Conservation (phyloP, 1,140 invertebrate species). For the Andrena cerasifolii region DNA sequence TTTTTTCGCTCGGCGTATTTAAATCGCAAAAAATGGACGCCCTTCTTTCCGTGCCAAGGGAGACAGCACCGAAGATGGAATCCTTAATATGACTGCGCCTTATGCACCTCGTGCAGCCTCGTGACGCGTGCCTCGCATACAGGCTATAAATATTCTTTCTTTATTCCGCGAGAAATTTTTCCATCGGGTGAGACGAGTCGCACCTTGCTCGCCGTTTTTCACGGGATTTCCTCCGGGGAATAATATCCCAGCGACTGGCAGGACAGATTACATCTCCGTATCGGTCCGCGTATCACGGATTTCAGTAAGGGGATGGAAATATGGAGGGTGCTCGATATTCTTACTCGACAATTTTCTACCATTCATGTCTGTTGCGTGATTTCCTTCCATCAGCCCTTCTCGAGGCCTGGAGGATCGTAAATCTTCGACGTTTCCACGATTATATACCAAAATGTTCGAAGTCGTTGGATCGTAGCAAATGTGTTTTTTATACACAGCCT, state of each 20-base stretch:
- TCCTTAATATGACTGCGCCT: background rate
- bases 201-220: background rate
- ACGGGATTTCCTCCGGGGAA: background rate
- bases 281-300: background rate
- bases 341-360: background rate
- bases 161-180: background rate
- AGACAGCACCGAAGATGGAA: background rate
- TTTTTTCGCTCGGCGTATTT: background rate
- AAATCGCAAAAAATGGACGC: conserved; percentile 4
- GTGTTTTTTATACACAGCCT: too few species aligned
- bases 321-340: background rate
- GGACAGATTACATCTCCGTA: background rate
- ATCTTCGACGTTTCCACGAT: background rate
- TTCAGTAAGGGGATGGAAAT: background rate
- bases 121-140: background rate
- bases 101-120: background rate
- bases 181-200: background rate
- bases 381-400: background rate
- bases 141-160: conserved; percentile 14
- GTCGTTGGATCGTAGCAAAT: conserved; percentile 7
- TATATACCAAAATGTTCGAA: background rate
- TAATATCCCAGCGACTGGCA: background rate
- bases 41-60: conserved; percentile 6
- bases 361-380: background rate
- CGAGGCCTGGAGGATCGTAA: background rate